Evolutionary conservation across 2,888 invertebrate species (phyloP).

Genomic region (Parnassius glacialis): DNA sequence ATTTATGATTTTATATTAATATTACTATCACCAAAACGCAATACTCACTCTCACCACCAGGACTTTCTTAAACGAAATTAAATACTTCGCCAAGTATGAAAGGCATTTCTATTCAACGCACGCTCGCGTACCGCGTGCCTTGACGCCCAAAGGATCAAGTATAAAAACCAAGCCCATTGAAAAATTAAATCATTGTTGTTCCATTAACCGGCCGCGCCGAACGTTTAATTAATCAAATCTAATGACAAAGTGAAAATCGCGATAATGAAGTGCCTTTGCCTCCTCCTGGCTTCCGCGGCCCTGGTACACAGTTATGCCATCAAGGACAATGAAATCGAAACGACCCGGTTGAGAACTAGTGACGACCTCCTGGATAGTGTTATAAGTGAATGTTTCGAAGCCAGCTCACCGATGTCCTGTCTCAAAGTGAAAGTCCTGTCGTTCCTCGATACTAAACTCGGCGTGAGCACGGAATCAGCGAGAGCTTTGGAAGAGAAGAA

Average conservation of each 20-base stretch:
- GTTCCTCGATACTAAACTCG: conserved; percentile 87
- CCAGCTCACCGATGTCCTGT: conserved; percentile 85
- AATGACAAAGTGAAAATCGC: conserved; percentile 66
- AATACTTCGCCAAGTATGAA: conserved; percentile 72
- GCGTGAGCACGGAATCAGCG: conserved; percentile 81
- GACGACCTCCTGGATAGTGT: conserved; percentile 86
- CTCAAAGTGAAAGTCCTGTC: conserved; percentile 88
- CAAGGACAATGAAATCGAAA: conserved; percentile 79
- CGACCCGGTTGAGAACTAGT: conserved; percentile 81
- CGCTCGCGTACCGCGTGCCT: conserved; percentile 66
- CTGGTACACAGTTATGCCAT: conserved; percentile 73
- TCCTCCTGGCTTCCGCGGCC: conserved; percentile 76
- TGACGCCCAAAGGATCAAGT: conserved; percentile 79
- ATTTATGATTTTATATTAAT: conserved; percentile 7
- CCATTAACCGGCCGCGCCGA: conserved; percentile 71
- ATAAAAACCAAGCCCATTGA: conserved; percentile 85
- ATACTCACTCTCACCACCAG: conserved; percentile 70
- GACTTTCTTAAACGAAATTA: conserved; percentile 79
- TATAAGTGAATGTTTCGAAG: conserved; percentile 86
- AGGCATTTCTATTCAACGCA: conserved; percentile 59
- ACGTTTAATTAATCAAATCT: conserved; percentile 73
- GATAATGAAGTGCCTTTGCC: conserved; percentile 76
- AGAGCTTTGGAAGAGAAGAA: conserved; percentile 82
- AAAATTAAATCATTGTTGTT: conserved; percentile 80
- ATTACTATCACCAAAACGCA: conserved; percentile 26